A percentile compares a stretch with the other conserved stretches of the same genome.
phyloP scores from a whole-genome alignment of 2,797 vertebrate species.

The Melanotaenia nigrans region DNA sequence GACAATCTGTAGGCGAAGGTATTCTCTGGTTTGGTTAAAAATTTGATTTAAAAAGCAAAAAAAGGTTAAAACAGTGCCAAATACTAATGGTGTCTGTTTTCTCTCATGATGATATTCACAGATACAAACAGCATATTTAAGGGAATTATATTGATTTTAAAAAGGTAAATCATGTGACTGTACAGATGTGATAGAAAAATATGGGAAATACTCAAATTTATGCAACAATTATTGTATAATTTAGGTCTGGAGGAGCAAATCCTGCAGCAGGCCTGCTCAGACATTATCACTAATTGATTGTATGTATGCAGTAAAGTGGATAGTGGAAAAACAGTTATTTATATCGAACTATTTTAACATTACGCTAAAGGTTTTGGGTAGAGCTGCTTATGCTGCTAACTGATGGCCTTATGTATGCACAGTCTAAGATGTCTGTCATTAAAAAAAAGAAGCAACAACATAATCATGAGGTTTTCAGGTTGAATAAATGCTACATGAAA shows the following conservation, averaged over 20 bases:
- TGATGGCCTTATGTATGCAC: background rate
- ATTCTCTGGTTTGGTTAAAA: background rate
- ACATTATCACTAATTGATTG: background rate
- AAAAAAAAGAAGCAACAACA: background rate
- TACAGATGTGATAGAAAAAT: background rate
- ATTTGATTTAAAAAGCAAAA: background rate
- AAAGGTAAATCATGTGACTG: background rate
- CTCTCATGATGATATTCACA: background rate
- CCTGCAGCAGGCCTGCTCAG: background rate
- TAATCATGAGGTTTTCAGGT: background rate
- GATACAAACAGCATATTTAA: background rate
- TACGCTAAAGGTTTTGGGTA: background rate
- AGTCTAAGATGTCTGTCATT: background rate
- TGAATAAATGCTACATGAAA: background rate
- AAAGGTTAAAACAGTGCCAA: background rate
- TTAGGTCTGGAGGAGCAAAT: background rate
- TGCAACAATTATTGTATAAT: background rate
- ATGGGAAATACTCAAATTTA: background rate
- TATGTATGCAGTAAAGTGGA: background rate
- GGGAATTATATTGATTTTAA: background rate
- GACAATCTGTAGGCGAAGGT: slow-evolving; percentile 25
- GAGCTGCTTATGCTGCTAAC: background rate
- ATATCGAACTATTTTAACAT: background rate
- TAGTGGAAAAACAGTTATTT: background rate
- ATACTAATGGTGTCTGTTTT: background rate